These are phyloP conservation scores for Dynastes hyllus DNA, from an alignment of 2,888 invertebrate species.

Conservation along the genomic window DNA sequence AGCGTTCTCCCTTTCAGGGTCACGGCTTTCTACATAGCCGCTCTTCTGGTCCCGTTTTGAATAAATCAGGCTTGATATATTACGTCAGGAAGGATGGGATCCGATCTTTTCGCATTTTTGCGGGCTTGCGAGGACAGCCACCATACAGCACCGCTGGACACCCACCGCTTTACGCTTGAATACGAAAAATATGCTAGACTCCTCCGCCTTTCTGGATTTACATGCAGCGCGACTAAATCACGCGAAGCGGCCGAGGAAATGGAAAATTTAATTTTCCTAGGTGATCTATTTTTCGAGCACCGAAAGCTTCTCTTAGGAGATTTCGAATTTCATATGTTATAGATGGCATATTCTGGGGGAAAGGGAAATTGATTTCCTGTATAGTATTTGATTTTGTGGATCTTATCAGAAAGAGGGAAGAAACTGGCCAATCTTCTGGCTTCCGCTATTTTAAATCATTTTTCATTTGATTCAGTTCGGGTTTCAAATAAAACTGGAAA, in stretches of 20 bases:
- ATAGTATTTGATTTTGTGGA: too few species aligned
- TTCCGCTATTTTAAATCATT: too few species aligned
- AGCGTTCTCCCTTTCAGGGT: background rate
- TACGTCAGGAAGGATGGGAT: constrained; percentile 1
- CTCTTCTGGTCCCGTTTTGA: background rate
- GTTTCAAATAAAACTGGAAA: too few species aligned
- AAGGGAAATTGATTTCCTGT: too few species aligned
- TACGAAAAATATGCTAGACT: constrained; percentile 18
- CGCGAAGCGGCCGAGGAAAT: constrained; percentile 15
- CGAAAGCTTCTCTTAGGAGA: too few species aligned
- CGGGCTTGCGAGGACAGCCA: background rate
- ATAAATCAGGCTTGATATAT: constrained; percentile 25
- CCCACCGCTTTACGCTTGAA: background rate
- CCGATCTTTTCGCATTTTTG: constrained; percentile 11
- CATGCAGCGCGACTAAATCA: constrained; percentile 16
- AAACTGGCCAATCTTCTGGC: too few species aligned
- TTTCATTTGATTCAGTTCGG: too few species aligned
- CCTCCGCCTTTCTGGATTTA: constrained; percentile 5
- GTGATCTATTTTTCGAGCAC: background rate
- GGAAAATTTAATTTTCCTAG: constrained; percentile 22
- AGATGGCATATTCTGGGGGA: too few species aligned
- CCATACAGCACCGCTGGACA: background rate
- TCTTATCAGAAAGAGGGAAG: too few species aligned
- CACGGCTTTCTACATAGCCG: background rate
- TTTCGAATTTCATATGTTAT: too few species aligned